Base-by-base conservation (phyloP, 2,797 vertebrate genomes). In the Emydoidea blandingii region DNA sequence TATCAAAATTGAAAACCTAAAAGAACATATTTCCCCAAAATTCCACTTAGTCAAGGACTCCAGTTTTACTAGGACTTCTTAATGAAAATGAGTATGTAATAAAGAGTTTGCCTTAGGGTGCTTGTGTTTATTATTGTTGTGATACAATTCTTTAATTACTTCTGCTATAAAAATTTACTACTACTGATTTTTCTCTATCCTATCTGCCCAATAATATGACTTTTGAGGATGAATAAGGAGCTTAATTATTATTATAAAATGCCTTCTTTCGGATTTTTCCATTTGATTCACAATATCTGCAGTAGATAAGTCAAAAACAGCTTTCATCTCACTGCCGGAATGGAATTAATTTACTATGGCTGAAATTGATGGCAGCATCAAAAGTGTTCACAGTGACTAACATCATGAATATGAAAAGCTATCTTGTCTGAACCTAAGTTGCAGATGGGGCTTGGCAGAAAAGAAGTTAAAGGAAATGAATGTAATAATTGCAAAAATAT, bases 401-500 rank as follows among this genome's bases (percentile, higher is more conserved):
- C 79, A 79, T 47, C 81, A 92, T 76, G 94, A 93, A 94, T 92
- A 93, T 81, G 85, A 95, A 96, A 96, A 94, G 86, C 76, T 80
- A 54, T 90, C 89, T 94, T 87, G 80, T 80, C 80, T 0, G 0
- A 76, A 81, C 93, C 89, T 83, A 86, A 91, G 54, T 68, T 95
- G 91, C 92, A 97, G 94, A 96, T 93, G 94, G 91, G 96, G 91
- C 96, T 95, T 95, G 93, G 93, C 95, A 93, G 93, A 94, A 94
- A 95, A 83, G 54, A 95, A 93, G 94, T 83, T 85, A 92, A 88
- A 97, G 94, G 85, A 96, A 97, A 97, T 94, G 44, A 97, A 90
- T 25, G 49, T 68, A 96, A 97, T 93, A 10, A 6, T 88, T 81
- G 59, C 57, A 95, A 29, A 96, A 96, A 96, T 96, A 93, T 65